phyloP scores from a whole-genome alignment of 1,140 invertebrate species.

The Orius laevigatus region DNA sequence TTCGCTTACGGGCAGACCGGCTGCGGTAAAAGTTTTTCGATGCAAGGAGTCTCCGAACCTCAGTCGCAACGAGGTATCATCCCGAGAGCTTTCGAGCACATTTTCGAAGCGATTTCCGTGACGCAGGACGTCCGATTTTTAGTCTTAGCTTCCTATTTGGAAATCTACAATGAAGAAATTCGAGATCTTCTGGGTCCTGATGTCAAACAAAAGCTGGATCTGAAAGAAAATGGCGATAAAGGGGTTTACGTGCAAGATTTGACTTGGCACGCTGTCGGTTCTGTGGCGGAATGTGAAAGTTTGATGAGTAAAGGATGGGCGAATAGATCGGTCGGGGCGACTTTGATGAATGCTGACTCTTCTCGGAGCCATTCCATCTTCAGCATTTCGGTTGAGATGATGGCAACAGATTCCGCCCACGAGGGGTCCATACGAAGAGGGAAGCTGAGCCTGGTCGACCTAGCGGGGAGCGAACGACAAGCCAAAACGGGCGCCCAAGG shows the following conservation, averaged over 20 bases:
- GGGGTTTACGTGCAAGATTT: slow-evolving; percentile 68
- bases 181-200: slow-evolving; percentile 57
- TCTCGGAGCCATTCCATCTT: slow-evolving; percentile 84
- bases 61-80: slow-evolving; percentile 53
- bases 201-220: slow-evolving; percentile 44
- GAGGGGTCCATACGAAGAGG: slow-evolving; percentile 48
- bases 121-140: slow-evolving; percentile 67
- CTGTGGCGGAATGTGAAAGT: slow-evolving; percentile 51
- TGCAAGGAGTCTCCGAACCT: slow-evolving; percentile 50
- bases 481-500: slow-evolving; percentile 68
- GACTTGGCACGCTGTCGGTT: slow-evolving; percentile 57
- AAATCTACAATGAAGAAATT: slow-evolving; percentile 86
- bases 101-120: slow-evolving; percentile 81
- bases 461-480: slow-evolving; percentile 78
- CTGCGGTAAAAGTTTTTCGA: slow-evolving; percentile 66
- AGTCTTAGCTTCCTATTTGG: slow-evolving; percentile 78
- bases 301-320: slow-evolving; percentile 60
- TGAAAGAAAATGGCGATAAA: slow-evolving; percentile 65
- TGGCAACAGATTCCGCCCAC: slow-evolving; percentile 35
- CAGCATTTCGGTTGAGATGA: slow-evolving; percentile 71
- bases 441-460: slow-evolving; percentile 78
- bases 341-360: slow-evolving; percentile 74
- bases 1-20: slow-evolving; percentile 83
- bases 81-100: slow-evolving; percentile 73
- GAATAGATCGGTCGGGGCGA: slow-evolving; percentile 57